Evolutionary conservation across 2,113 vertebrate species (phyloP).

Genomic region (Penelope pileata): DNA sequence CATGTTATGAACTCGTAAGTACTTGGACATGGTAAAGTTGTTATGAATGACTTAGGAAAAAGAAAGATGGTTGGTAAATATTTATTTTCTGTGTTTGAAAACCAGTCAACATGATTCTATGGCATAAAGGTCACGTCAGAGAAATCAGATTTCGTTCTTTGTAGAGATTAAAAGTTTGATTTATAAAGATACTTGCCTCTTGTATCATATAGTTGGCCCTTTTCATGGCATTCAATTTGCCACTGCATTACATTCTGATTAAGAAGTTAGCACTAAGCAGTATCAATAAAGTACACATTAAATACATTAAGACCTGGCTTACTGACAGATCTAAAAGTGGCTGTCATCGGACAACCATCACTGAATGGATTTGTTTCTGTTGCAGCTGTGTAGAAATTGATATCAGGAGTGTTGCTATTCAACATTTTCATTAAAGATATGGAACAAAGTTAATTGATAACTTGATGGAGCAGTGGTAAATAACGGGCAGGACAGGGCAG

Average conservation of each 20-base stretch:
- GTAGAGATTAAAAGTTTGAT: slow-evolving; percentile 18
- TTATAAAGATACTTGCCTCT: slow-evolving; percentile 16
- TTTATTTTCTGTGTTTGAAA: slow-evolving; percentile 39
- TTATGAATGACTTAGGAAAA: background rate
- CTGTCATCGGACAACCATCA: slow-evolving; percentile 21
- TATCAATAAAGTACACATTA: slow-evolving; percentile 55
- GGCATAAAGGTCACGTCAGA: slow-evolving; percentile 34
- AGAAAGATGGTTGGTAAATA: background rate
- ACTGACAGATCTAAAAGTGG: slow-evolving; percentile 46
- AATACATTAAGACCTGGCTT: slow-evolving; percentile 65
- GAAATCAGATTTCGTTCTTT: slow-evolving; percentile 24
- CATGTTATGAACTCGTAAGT: background rate
- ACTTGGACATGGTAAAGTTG: background rate
- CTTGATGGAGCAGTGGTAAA: slow-evolving; percentile 1
- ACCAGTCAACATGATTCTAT: slow-evolving; percentile 10
- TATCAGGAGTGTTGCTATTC: slow-evolving; percentile 52
- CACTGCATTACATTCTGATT: slow-evolving; percentile 41
- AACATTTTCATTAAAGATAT: slow-evolving; percentile 44
- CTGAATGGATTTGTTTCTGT: slow-evolving; percentile 36
- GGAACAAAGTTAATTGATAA: slow-evolving; percentile 4
- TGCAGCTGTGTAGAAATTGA: slow-evolving; percentile 33
- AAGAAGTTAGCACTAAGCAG: slow-evolving; percentile 56
- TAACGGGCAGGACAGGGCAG: background rate
- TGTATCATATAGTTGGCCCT: background rate
- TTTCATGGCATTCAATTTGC: slow-evolving; percentile 8